Base-by-base conservation (phyloP, 2,797 vertebrate species). In the Karalla daura region DNA sequence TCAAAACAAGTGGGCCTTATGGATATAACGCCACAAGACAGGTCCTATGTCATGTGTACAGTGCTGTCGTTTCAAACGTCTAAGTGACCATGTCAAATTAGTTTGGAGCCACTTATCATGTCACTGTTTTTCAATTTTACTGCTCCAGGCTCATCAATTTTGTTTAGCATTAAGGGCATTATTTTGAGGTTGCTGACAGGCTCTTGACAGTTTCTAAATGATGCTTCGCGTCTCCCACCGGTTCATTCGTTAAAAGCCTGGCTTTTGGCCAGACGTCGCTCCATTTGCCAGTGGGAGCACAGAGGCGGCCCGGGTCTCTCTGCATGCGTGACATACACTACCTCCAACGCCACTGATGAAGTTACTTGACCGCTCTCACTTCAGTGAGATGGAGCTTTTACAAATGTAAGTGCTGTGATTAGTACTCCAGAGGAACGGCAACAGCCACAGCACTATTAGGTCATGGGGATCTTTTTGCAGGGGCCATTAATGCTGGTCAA, bases 211-310 rank as follows among this genome's bases (percentile, higher is more conserved):
- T 81, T 81, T 81, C 63, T 78, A 84, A 89, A 82, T 73, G 69
- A 81, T 67, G 79, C 76, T 74, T 84, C 76, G 78, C 76, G 59
- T 86, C 78, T 87, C 78, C 76, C 28, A 15, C 60, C 8, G 45
- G 67, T 86, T 88, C 83, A 88, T 88, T 85, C 45, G 77, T 87
- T 90, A 88, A 89, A 88, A 87, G 78, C 71, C 71, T 90, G 90
- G 88, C 84, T 63, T 15, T 32, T 44, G 50, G 80, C 83, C 85
- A 87, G 80, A 70, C 53, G 68, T 78, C 41, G 49, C 86, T 84
- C 71, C 51, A 63, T 75, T 64, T 71, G 80, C 78, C 72, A 70
- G 75, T 44, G 59, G 20, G 5, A 47, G 67, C 55, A 27, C 23
- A 67, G 70, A 62, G 58, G 63, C 28, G 18, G 52, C 17, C 40